These are phyloP conservation scores for Paralvinella palmiformis DNA, from an alignment of 1,140 invertebrate genomes.

Conservation along the genomic window DNA sequence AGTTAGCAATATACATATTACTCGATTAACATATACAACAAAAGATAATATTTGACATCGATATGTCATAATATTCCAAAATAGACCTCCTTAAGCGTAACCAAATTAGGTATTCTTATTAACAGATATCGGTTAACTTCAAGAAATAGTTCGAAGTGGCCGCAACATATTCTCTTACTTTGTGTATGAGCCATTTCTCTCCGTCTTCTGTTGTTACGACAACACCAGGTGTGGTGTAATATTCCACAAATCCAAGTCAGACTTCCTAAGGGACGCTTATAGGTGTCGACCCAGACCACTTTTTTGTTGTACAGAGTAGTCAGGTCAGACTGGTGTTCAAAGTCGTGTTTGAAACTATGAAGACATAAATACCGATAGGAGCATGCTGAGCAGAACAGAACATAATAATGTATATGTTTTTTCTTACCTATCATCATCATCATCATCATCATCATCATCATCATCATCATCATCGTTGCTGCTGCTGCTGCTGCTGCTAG, in stretches of 20 bases:
- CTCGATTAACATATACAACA: background rate
- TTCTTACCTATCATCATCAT: too few relatives aligned
- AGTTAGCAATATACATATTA: background rate
- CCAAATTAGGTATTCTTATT: background rate
- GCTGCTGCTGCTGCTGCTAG: too few relatives aligned
- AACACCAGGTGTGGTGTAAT: background rate
- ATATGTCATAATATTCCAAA: too few relatives aligned
- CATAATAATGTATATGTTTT: too few relatives aligned
- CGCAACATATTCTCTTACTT: background rate
- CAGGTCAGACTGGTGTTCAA: background rate
- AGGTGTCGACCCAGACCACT: background rate
- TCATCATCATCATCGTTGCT: too few relatives aligned
- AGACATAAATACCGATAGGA: too few relatives aligned
- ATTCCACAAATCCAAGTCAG: background rate
- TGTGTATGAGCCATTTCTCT: background rate
- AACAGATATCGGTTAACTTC: too few relatives aligned
- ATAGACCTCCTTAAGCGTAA: too few relatives aligned
- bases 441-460: too few relatives aligned
- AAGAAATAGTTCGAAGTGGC: background rate
- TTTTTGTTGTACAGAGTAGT: constrained; percentile 2
- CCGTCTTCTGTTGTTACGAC: background rate
- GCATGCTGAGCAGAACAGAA: too few relatives aligned
- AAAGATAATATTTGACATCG: too few relatives aligned
- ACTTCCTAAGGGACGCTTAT: background rate
- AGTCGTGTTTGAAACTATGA: background rate